A percentile compares a stretch with the other conserved stretches of the same genome.
Conservation (phyloP, 1,140 invertebrate species). For the Drosophila hydei region DNA sequence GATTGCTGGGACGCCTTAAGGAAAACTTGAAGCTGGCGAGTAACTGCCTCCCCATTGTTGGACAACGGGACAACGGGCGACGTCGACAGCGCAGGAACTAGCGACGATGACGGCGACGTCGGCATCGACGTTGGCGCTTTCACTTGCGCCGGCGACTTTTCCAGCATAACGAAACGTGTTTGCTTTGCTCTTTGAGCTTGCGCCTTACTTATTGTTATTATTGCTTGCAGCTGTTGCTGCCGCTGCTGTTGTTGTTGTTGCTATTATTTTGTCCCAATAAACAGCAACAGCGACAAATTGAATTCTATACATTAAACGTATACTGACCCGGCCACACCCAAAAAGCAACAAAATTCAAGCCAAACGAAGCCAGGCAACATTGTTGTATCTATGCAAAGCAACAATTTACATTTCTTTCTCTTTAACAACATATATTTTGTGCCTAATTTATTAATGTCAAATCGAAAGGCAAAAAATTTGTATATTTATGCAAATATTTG, state of each 20-base stretch:
- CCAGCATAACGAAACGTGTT: constrained; percentile 46
- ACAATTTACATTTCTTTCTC: constrained; percentile 18
- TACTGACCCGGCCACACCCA: constrained; percentile 43
- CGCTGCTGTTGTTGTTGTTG: constrained; percentile 11
- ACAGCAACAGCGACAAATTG: constrained; percentile 30
- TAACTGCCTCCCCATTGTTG: constrained; percentile 40
- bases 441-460: constrained; percentile 29
- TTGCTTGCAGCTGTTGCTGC: constrained; percentile 32
- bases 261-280: constrained; percentile 51
- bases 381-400: constrained; percentile 28
- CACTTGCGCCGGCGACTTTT: constrained; percentile 52
- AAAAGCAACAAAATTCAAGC: constrained; percentile 3
- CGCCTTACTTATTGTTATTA: constrained; percentile 16
- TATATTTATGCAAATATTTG: constrained; percentile 43
- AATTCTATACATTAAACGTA: constrained; percentile 45
- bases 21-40: constrained; percentile 38
- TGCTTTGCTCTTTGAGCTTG: constrained; percentile 50
- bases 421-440: constrained; percentile 6
- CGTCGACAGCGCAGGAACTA: constrained; percentile 1
- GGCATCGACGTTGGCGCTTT: constrained; percentile 28
- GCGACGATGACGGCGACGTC: constrained; percentile 1
- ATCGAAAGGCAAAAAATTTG: constrained; percentile 24
- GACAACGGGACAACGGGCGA: constrained; percentile 6
- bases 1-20: constrained; percentile 37
- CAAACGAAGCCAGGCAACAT: neutral